Percentiles rank a stretch among this genome's conserved stretches.
phyloP scores from a whole-genome alignment of 2,888 invertebrate species.

The Apamea monoglypha region DNA sequence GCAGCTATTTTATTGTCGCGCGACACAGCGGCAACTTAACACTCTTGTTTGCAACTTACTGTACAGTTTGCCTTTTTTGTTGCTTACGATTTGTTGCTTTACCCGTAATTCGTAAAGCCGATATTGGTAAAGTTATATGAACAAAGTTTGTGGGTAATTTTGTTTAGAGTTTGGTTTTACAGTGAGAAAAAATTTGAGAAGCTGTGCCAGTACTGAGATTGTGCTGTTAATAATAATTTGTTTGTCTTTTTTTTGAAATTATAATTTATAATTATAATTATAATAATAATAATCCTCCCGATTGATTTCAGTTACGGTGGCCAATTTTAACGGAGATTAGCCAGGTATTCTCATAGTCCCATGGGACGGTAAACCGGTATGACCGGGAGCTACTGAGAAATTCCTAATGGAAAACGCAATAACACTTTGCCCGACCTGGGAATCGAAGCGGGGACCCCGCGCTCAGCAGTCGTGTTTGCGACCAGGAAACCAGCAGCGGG shows the following conservation, averaged over 20 bases:
- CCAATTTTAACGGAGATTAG: neutral
- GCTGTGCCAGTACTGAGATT: neutral
- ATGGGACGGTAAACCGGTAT: neutral
- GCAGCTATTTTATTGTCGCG: constrained; percentile 82
- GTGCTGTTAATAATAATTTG: neutral
- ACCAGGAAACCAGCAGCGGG: too few species aligned
- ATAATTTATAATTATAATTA: neutral
- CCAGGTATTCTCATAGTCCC: neutral
- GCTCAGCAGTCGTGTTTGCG: too few species aligned
- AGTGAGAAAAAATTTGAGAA: neutral
- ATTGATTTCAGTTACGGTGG: neutral
- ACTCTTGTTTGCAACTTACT: constrained; percentile 82
- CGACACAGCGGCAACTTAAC: constrained; percentile 79
- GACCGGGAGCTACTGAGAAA: neutral
- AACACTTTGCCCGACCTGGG: too few species aligned
- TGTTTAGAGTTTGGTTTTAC: constrained; percentile 27
- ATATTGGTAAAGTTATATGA: constrained; percentile 81
- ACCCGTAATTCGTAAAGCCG: constrained; percentile 76
- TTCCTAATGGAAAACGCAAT: too few species aligned
- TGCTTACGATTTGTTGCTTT: constrained; percentile 80
- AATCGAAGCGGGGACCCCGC: too few species aligned
- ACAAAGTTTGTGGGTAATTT: constrained; percentile 55
- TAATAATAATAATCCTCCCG: neutral
- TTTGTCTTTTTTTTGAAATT: neutral
- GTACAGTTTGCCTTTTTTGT: constrained; percentile 76